These are phyloP conservation scores for Pholis gunnellus DNA, from an alignment of 2,113 vertebrate species.

Conservation along the genomic window DNA sequence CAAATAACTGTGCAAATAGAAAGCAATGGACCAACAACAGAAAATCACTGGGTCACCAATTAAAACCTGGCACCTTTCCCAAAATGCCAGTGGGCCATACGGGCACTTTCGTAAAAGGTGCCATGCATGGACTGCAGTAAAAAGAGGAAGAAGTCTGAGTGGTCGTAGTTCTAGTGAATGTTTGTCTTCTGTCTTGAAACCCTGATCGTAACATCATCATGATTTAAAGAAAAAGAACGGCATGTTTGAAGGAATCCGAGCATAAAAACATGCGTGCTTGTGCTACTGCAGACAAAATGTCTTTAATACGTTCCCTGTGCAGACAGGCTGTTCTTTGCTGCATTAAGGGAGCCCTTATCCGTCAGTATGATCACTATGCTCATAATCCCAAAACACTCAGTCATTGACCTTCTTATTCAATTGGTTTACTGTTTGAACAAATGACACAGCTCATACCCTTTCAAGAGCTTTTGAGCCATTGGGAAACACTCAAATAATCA, in stretches of 20 bases:
- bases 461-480: slow-evolving; percentile 60
- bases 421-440: slow-evolving; percentile 68
- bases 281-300: slow-evolving; percentile 25
- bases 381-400: slow-evolving; percentile 67
- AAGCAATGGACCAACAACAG: slow-evolving; percentile 84
- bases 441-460: slow-evolving; percentile 57
- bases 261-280: not conserved
- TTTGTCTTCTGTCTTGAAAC: not conserved
- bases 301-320: not conserved
- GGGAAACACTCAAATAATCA: slow-evolving; percentile 66
- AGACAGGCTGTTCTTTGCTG: slow-evolving; percentile 19
- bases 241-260: not conserved
- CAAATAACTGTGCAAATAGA: slow-evolving; percentile 87
- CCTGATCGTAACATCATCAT: not conserved
- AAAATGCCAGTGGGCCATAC: slow-evolving; percentile 1
- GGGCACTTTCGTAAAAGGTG: slow-evolving; percentile 42
- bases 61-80: slow-evolving; percentile 66
- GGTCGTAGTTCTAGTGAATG: not conserved
- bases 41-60: slow-evolving; percentile 82
- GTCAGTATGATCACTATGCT: slow-evolving; percentile 64
- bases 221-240: slow-evolving; percentile 4
- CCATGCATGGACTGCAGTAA: slow-evolving; percentile 64
- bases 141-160: slow-evolving; percentile 46
- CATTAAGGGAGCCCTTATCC: slow-evolving; percentile 55
- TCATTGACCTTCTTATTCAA: slow-evolving; percentile 59